A percentile compares a stretch with the other conserved stretches of the same genome.
Evolutionary conservation across 2,888 invertebrate species (phyloP).

Genomic region (Cheilosia urbana): DNA sequence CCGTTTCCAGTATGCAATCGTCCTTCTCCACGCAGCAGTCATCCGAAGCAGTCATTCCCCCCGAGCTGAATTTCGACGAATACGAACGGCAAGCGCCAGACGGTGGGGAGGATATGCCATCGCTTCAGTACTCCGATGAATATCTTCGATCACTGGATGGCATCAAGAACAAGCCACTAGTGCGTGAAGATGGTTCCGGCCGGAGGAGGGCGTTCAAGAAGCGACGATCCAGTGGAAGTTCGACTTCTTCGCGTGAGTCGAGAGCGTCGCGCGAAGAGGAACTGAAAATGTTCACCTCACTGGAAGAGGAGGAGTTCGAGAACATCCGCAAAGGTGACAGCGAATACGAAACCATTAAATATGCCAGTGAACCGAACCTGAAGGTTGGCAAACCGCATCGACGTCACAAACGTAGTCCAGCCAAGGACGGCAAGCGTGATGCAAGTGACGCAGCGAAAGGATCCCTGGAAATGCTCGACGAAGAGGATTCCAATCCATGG

Average conservation of each 20-base stretch:
- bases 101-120: conserved; percentile 80
- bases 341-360: conserved; percentile 81
- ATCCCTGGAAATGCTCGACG: conserved; percentile 81
- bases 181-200: conserved; percentile 87
- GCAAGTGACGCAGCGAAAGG: conserved; percentile 75
- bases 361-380: conserved; percentile 81
- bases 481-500: conserved; percentile 82
- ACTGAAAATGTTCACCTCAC: conserved; percentile 87
- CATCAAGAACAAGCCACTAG: conserved; percentile 86
- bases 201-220: conserved; percentile 86
- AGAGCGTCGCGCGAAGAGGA: conserved; percentile 87
- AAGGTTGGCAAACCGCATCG: conserved; percentile 80
- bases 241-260: conserved; percentile 86
- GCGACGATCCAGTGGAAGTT: conserved; percentile 85
- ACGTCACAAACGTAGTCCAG: conserved; percentile 82
- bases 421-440: conserved; percentile 78
- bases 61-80: conserved; percentile 85
- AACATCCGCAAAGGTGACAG: conserved; percentile 80
- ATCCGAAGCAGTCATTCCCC: conserved; percentile 82
- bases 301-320: conserved; percentile 87
- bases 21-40: conserved; percentile 81
- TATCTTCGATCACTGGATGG: conserved; percentile 87
- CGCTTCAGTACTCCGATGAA: conserved; percentile 82
- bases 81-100: conserved; percentile 84
- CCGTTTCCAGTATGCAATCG: conserved; percentile 78